Conservation (phyloP, 2,888 invertebrate species). For the Ligdia adustata region DNA sequence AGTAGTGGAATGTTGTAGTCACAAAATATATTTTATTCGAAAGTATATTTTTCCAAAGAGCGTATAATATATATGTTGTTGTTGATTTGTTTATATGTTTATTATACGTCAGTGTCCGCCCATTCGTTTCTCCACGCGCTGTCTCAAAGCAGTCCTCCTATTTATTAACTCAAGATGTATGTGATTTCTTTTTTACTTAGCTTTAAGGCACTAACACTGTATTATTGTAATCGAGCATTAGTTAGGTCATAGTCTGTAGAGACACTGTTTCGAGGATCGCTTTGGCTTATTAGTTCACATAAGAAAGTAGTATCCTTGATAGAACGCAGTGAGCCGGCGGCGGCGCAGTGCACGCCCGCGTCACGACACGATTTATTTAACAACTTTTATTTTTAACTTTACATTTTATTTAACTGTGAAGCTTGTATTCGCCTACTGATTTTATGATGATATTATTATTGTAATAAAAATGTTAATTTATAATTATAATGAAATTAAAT, state of each 20-base stretch:
- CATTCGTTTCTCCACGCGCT: constrained; percentile 73
- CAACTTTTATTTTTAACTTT: constrained; percentile 48
- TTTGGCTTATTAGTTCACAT: constrained; percentile 71
- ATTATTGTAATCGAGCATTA: constrained; percentile 33
- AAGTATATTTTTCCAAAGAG: constrained; percentile 71
- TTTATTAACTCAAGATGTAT: constrained; percentile 77
- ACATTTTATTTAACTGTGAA: constrained; percentile 61
- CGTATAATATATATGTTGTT: constrained; percentile 63
- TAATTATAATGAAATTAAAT: constrained; percentile 68
- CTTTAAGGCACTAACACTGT: constrained; percentile 70
- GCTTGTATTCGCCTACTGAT: constrained; percentile 71
- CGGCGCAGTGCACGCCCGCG: constrained; percentile 29
- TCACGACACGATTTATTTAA: constrained; percentile 37
- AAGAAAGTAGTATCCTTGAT: constrained; percentile 71
- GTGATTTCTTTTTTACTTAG: constrained; percentile 77
- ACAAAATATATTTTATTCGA: constrained; percentile 60
- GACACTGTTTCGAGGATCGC: constrained; percentile 59
- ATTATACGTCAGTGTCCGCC: constrained; percentile 63
- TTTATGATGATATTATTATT: constrained; percentile 64
- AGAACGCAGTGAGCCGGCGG: constrained; percentile 41
- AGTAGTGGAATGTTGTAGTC: constrained; percentile 69
- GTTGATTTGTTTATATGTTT: constrained; percentile 60
- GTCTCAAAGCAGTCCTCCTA: constrained; percentile 74
- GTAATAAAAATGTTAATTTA: constrained; percentile 69
- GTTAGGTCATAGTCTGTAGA: constrained; percentile 53